Evolutionary conservation across 2,797 vertebrate species (phyloP).

Genomic region (Hoplostethus mediterraneus): DNA sequence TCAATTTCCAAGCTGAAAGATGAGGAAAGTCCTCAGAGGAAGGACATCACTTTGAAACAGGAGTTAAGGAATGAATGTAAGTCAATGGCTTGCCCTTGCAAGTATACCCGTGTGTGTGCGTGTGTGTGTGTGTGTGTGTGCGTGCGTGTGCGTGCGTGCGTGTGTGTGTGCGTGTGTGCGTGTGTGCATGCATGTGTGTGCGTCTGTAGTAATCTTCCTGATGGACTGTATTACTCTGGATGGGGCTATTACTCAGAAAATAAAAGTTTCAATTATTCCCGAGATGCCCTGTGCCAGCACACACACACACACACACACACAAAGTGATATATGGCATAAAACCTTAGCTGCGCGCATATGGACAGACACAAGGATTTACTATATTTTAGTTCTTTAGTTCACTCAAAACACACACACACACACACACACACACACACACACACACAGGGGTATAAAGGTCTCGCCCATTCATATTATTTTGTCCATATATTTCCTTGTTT

Average conservation of each 20-base stretch:
- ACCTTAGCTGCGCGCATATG: conserved; percentile 5
- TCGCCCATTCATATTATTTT: conserved; percentile 39
- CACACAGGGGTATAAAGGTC: conserved; percentile 11
- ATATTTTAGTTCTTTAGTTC: not conserved
- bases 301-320: conserved; percentile 13
- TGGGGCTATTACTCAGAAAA: conserved; percentile 70
- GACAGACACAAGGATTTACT: not conserved
- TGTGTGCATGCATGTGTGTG: conserved; percentile 31
- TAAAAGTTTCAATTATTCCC: conserved; percentile 60
- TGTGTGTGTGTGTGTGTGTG: conserved; percentile 3
- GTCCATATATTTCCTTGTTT: conserved; percentile 41
- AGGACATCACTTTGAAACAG: conserved; percentile 54
- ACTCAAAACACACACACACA: not conserved
- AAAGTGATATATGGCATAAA: conserved; percentile 10
- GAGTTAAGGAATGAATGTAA: conserved; percentile 46
- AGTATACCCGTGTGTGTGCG: not conserved
- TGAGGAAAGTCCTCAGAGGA: conserved; percentile 65
- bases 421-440: conserved; percentile 2
- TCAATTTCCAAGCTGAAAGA: conserved; percentile 54
- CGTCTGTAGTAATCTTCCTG: conserved; percentile 59
- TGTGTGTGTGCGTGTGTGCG: not conserved
- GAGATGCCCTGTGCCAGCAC: conserved; percentile 24
- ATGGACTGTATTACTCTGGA: conserved; percentile 69
- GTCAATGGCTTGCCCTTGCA: conserved; percentile 27
- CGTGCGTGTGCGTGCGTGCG: conserved; percentile 27